phyloP scores from a whole-genome alignment of 2,888 invertebrate species.

The Icerya purchasi region DNA sequence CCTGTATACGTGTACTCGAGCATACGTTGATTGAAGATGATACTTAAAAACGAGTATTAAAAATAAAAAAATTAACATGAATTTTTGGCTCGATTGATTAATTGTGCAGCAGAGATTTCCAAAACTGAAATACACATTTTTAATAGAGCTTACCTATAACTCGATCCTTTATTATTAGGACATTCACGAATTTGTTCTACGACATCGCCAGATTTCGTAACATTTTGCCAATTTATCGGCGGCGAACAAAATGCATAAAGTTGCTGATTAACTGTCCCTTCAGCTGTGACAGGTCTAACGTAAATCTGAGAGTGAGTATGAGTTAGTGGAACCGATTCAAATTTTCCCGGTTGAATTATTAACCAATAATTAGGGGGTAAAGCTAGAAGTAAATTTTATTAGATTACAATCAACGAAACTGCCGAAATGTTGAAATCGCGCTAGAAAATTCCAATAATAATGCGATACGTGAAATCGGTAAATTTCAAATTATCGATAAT shows the following conservation, averaged over 20 bases:
- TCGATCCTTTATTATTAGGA: constrained; percentile 26
- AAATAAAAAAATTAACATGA: too few relatives aligned
- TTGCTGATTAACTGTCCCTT: constrained; percentile 19
- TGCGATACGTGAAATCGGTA: constrained; percentile 5
- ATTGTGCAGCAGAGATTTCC: too few relatives aligned
- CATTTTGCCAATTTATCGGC: constrained; percentile 38
- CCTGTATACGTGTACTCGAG: too few relatives aligned
- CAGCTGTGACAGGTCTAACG: constrained; percentile 40
- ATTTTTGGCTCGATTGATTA: too few relatives aligned
- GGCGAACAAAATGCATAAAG: constrained; percentile 32
- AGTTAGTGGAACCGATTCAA: constrained; percentile 46
- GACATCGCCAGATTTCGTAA: constrained; percentile 28
- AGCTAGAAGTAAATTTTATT: too few relatives aligned
- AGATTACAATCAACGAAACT: too few relatives aligned
- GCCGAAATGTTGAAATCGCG: neutral
- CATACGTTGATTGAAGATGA: too few relatives aligned
- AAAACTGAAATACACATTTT: too few relatives aligned
- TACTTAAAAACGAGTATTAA: too few relatives aligned
- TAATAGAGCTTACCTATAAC: constrained; percentile 26
- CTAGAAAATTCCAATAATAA: neutral
- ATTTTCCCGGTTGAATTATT: constrained; percentile 9
- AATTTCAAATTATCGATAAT: too few relatives aligned
- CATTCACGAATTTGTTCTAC: constrained; percentile 27
- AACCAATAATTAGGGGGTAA: neutral
- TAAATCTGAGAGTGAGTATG: constrained; percentile 52